Evolutionary conservation across 1,140 invertebrate species (phyloP).

Genomic region (Euborellia annulipes): DNA sequence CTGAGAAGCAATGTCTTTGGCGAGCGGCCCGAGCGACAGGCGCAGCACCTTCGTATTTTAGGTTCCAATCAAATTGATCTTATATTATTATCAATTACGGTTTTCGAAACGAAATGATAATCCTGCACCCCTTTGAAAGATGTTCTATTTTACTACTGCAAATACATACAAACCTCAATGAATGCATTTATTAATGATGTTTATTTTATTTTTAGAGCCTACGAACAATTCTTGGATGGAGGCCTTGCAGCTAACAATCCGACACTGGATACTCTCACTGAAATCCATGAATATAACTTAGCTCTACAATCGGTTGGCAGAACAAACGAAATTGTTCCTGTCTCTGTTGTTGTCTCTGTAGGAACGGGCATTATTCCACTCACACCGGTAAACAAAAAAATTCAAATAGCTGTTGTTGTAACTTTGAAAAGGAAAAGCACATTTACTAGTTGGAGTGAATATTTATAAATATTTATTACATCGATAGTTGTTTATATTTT

Average conservation of each 20-base stretch:
- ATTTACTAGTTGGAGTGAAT: too few relatives aligned
- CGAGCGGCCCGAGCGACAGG: slow-evolving; percentile 75
- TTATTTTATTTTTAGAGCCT: slow-evolving; percentile 35
- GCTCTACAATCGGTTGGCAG: slow-evolving; percentile 47
- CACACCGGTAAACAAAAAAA: slow-evolving; percentile 36
- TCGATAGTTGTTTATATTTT: too few relatives aligned
- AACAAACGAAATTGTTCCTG: slow-evolving; percentile 35
- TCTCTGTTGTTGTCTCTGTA: slow-evolving; percentile 48
- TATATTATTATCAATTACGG: too few relatives aligned
- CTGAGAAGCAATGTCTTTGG: slow-evolving; percentile 70
- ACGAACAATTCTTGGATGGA: slow-evolving; percentile 76
- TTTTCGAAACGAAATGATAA: too few relatives aligned
- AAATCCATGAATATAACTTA: slow-evolving; percentile 79
- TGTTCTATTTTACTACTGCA: too few relatives aligned
- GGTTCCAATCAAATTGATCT: too few relatives aligned
- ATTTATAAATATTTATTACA: too few relatives aligned
- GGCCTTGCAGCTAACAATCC: slow-evolving; percentile 95
- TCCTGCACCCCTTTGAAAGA: too few relatives aligned
- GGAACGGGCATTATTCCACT: slow-evolving; percentile 62
- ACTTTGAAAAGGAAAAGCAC: too few relatives aligned
- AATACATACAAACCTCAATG: too few relatives aligned
- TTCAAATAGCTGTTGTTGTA: too few relatives aligned
- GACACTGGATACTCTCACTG: slow-evolving; percentile 82
- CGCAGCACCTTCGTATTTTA: slow-evolving; percentile 90
- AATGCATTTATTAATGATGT: too few relatives aligned